Percentiles rank a stretch among this genome's conserved stretches.
Conservation (phyloP, 2,797 vertebrate genomes). For the Pitangus sulphuratus region DNA sequence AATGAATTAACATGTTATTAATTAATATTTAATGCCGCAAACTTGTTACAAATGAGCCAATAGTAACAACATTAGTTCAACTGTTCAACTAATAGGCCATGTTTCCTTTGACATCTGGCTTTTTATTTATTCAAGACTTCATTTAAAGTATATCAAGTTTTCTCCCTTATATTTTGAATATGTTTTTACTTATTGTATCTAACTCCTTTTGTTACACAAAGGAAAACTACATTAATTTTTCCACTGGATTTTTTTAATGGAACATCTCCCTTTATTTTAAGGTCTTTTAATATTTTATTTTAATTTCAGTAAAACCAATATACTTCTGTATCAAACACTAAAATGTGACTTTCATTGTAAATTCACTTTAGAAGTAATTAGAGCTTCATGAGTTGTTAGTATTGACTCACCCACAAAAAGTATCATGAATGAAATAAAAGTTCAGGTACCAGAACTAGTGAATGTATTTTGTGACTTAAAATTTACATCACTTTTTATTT, state of each 20-base stretch:
- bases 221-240: neutral
- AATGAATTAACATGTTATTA: neutral
- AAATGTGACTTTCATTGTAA: neutral
- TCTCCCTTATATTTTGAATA: neutral
- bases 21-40: neutral
- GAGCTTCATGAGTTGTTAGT: neutral
- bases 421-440: neutral
- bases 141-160: neutral
- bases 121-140: neutral
- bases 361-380: neutral
- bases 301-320: neutral
- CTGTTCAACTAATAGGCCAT: neutral
- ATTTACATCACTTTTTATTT: neutral
- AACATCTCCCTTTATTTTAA: neutral
- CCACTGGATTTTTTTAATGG: neutral
- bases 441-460: neutral
- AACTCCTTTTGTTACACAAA: neutral
- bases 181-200: neutral
- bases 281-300: neutral
- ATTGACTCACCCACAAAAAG: neutral
- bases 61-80: neutral
- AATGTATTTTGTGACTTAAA: neutral
- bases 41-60: neutral
- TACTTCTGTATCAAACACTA: neutral
- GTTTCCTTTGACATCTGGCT: neutral